Evolutionary conservation across 2,113 vertebrate genomes (phyloP).

Genomic region (Solea senegalensis): DNA sequence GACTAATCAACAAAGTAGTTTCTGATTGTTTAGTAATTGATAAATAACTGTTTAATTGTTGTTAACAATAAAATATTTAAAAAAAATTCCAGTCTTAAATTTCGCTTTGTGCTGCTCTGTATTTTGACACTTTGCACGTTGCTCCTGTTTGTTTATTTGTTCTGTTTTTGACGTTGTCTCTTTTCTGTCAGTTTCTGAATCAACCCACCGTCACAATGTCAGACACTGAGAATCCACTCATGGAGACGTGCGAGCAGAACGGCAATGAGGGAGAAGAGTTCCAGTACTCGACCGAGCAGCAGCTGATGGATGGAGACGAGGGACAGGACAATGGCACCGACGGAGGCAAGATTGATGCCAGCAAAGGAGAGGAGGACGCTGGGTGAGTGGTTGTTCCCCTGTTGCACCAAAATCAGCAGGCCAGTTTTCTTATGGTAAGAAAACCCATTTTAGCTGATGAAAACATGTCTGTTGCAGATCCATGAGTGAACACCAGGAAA

Average conservation of each 20-base stretch:
- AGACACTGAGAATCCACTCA: constrained; percentile 72
- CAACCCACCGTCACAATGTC: constrained; percentile 66
- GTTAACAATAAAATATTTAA: too few species aligned
- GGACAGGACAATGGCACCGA: constrained; percentile 56
- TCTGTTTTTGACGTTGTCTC: neutral
- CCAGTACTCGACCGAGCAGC: constrained; percentile 61
- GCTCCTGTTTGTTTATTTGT: too few species aligned
- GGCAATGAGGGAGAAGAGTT: constrained; percentile 71
- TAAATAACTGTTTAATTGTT: too few species aligned
- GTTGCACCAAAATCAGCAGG: too few species aligned
- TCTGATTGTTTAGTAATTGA: too few species aligned
- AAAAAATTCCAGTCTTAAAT: too few species aligned
- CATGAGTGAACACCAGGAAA: too few species aligned
- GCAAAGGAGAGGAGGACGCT: constrained; percentile 92
- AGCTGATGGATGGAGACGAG: constrained; percentile 48
- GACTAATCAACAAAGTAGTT: too few species aligned
- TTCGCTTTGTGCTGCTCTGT: too few species aligned
- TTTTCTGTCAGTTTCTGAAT: constrained; percentile 21
- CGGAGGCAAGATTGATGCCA: constrained; percentile 90
- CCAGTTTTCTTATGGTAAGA: too few species aligned
- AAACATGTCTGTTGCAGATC: too few species aligned
- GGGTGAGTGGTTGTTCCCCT: constrained; percentile 77
- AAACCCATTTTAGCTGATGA: too few species aligned
- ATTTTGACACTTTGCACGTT: neutral
- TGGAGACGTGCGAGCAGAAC: constrained; percentile 78